These are phyloP conservation scores for Drosophila kambysellisi DNA, from an alignment of 2,888 invertebrate species.

Conservation along the genomic window DNA sequence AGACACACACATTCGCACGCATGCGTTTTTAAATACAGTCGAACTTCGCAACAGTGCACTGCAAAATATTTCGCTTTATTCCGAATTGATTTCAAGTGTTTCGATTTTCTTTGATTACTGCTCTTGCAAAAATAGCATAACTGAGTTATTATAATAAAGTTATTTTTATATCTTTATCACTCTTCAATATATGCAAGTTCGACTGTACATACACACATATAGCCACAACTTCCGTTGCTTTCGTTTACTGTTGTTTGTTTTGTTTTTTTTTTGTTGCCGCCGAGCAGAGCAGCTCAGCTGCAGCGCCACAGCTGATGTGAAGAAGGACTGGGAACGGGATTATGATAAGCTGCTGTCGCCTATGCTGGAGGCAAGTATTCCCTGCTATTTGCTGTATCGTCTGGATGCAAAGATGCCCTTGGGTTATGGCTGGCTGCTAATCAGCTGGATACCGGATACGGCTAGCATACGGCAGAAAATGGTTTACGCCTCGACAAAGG, in stretches of 20 bases:
- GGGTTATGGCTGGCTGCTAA: constrained; percentile 96
- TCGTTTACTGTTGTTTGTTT: constrained; percentile 4
- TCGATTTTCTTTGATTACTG: neutral
- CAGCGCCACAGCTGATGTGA: constrained; percentile 88
- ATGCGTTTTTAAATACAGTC: neutral
- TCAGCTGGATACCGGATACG: constrained; percentile 97
- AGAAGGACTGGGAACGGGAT: constrained; percentile 93
- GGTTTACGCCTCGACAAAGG: constrained; percentile 98
- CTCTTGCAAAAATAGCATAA: neutral
- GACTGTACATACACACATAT: constrained; percentile 16
- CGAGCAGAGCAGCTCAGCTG: constrained; percentile 91
- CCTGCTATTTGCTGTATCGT: constrained; percentile 96
- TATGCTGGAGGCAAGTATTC: constrained; percentile 91
- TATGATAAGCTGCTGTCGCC: constrained; percentile 91
- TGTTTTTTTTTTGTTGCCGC: neutral
- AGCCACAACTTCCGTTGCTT: constrained; percentile 9
- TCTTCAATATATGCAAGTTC: neutral
- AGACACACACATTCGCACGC: constrained; percentile 7
- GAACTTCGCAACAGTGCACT: neutral
- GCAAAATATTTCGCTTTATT: neutral
- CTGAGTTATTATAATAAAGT: neutral
- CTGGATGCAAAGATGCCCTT: constrained; percentile 91
- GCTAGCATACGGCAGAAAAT: constrained; percentile 95
- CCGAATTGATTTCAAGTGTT: neutral
- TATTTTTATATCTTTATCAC: too few species aligned